phyloP scores from a whole-genome alignment of 2,113 vertebrate species.

The Hippocampus barbouri region DNA sequence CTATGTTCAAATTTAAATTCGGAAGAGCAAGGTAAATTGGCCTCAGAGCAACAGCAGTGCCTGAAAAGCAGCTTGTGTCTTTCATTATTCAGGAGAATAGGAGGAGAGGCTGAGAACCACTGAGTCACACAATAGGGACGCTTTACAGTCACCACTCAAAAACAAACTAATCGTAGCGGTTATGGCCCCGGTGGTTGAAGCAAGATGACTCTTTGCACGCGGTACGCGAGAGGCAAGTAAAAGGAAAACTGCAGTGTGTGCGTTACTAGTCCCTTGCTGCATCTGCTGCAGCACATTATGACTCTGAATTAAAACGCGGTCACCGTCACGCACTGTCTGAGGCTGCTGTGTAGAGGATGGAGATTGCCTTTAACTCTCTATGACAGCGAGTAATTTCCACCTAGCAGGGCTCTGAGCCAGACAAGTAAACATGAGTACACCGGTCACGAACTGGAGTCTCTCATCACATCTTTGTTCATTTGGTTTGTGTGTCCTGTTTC shows the following conservation, averaged over 20 bases:
- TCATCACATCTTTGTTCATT: slow-evolving; percentile 13
- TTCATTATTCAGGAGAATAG: slow-evolving; percentile 76
- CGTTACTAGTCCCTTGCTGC: slow-evolving; percentile 17
- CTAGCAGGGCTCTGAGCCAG: slow-evolving; percentile 9
- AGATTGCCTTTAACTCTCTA: neutral
- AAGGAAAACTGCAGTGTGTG: slow-evolving; percentile 2
- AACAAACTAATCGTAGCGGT: slow-evolving; percentile 7
- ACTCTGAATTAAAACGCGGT: slow-evolving; percentile 66
- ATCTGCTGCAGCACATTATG: slow-evolving; percentile 46
- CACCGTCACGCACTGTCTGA: slow-evolving; percentile 64
- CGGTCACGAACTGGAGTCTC: slow-evolving; percentile 13
- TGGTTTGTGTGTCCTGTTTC: slow-evolving; percentile 18
- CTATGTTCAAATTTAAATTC: slow-evolving; percentile 20
- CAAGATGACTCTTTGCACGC: neutral
- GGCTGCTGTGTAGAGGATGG: slow-evolving; percentile 29
- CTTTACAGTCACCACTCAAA: slow-evolving; percentile 19
- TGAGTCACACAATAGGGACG: slow-evolving; percentile 37
- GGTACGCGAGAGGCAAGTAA: neutral
- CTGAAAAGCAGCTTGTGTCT: slow-evolving; percentile 40
- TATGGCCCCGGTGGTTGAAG: slow-evolving; percentile 5
- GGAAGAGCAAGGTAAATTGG: slow-evolving; percentile 20
- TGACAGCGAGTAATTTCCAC: slow-evolving; percentile 12
- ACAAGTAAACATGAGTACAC: slow-evolving; percentile 6
- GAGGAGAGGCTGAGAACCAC: slow-evolving; percentile 60
- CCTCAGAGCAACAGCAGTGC: slow-evolving; percentile 32